These are phyloP conservation scores for Ictalurus furcatus DNA, from an alignment of 2,113 vertebrate species.

Conservation along the genomic window DNA sequence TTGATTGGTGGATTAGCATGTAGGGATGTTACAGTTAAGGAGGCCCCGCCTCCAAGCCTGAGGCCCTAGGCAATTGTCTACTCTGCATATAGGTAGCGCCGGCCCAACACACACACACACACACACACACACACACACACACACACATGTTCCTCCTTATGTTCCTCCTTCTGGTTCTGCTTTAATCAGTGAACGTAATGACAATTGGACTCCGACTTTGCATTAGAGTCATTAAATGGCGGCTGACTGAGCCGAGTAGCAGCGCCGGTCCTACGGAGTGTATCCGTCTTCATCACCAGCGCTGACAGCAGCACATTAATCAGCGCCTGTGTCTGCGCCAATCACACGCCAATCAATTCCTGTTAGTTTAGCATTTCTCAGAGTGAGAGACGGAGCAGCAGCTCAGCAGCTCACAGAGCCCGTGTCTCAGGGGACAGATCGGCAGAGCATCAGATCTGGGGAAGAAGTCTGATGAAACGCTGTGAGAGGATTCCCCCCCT, in stretches of 20 bases:
- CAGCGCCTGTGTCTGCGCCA: constrained; percentile 31
- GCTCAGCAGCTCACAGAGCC: neutral
- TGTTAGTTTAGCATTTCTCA: constrained; percentile 38
- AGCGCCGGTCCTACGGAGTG: constrained; percentile 24
- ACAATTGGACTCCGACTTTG: constrained; percentile 40
- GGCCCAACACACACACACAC: constrained; percentile 1
- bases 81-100: too few relatives aligned
- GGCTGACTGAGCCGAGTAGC: constrained; percentile 29
- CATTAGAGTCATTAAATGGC: constrained; percentile 48
- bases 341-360: constrained; percentile 49
- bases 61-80: too few relatives aligned
- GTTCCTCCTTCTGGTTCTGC: constrained; percentile 29
- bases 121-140: constrained; percentile 23
- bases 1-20: too few relatives aligned
- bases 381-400: constrained; percentile 11
- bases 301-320: constrained; percentile 47
- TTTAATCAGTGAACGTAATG: constrained; percentile 37
- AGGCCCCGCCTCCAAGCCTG: too few relatives aligned
- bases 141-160: neutral
- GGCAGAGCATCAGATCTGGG: constrained; percentile 31
- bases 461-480: constrained; percentile 43
- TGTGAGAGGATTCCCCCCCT: neutral
- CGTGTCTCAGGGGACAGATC: constrained; percentile 28
- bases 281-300: constrained; percentile 46
- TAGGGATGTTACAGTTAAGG: too few relatives aligned